Percentiles rank a stretch among this genome's conserved stretches.
These are phyloP conservation scores for Carpatolechia fugitivella DNA, from an alignment of 2,888 invertebrate genomes.

Conservation along the genomic window DNA sequence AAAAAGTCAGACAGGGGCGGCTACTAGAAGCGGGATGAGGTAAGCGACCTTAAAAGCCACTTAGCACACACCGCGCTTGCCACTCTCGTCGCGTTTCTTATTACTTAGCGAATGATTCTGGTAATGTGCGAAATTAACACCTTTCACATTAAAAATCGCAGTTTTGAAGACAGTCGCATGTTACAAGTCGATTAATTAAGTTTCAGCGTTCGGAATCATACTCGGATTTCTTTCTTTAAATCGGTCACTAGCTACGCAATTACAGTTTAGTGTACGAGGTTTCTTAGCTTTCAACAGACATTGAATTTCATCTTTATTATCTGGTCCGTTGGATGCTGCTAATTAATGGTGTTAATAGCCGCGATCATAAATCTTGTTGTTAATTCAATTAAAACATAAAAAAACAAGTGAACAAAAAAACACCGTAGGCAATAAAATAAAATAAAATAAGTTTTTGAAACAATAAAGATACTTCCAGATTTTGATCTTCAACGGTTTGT, in stretches of 20 bases:
- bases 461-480: too few species aligned
- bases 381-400: slow-evolving; percentile 23
- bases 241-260: slow-evolving; percentile 5
- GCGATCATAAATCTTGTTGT: slow-evolving; percentile 25
- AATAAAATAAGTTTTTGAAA: too few species aligned
- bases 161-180: slow-evolving; percentile 4
- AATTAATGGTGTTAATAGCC: slow-evolving; percentile 31
- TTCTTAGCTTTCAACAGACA: not conserved
- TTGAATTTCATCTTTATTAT: slow-evolving; percentile 11
- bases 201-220: not conserved
- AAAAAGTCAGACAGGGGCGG: slow-evolving; percentile 43
- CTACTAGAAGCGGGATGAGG: slow-evolving; percentile 62
- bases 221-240: slow-evolving; percentile 1
- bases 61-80: slow-evolving; percentile 60
- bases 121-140: slow-evolving; percentile 40
- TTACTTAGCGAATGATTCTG: slow-evolving; percentile 64
- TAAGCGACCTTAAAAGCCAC: slow-evolving; percentile 77
- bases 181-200: slow-evolving; percentile 2
- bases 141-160: slow-evolving; percentile 1
- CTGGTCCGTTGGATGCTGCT: slow-evolving; percentile 30
- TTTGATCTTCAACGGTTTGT: too few species aligned
- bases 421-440: too few species aligned
- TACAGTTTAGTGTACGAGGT: not conserved
- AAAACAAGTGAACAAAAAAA: slow-evolving; percentile 12
- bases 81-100: slow-evolving; percentile 63